A percentile compares a stretch with the other conserved stretches of the same genome.
Conservation (phyloP, 2,113 vertebrate species). For the Austrofundulus limnaeus region DNA sequence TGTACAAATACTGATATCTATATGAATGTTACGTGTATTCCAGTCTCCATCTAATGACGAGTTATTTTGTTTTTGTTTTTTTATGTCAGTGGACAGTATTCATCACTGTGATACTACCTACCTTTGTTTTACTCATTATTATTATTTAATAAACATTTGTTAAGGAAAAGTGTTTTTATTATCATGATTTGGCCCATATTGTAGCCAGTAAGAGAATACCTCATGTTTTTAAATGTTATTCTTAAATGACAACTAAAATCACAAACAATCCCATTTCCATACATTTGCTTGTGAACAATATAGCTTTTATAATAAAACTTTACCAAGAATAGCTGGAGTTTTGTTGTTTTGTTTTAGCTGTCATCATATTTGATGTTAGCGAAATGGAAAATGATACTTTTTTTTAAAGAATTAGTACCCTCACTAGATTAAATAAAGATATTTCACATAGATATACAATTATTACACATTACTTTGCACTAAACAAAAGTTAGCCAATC, state of each 20-base stretch:
- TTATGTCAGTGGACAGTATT: slow-evolving; percentile 78
- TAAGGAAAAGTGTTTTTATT: slow-evolving; percentile 63
- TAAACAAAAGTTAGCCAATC: too few species aligned
- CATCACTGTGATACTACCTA: slow-evolving; percentile 81
- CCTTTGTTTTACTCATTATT: slow-evolving; percentile 67
- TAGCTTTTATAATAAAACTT: slow-evolving; percentile 69
- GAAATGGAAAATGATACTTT: too few species aligned
- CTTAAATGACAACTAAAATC: slow-evolving; percentile 58
- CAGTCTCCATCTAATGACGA: slow-evolving; percentile 77
- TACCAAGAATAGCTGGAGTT: too few species aligned
- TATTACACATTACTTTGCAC: too few species aligned
- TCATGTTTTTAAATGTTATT: slow-evolving; percentile 72
- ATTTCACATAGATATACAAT: too few species aligned
- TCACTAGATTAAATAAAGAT: too few species aligned
- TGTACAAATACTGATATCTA: slow-evolving; percentile 77
- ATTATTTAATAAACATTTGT: slow-evolving; percentile 72
- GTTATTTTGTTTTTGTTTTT: slow-evolving; percentile 72
- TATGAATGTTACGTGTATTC: slow-evolving; percentile 80
- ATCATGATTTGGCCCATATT: slow-evolving; percentile 62
- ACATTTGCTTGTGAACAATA: slow-evolving; percentile 64
- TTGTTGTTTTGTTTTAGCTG: too few species aligned
- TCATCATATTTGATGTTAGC: too few species aligned
- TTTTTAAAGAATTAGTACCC: too few species aligned
- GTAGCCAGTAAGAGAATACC: slow-evolving; percentile 73
- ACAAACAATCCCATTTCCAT: slow-evolving; percentile 57